These are phyloP conservation scores for Ostrea denselamellosa DNA, from an alignment of 1,140 invertebrate genomes.

Conservation along the genomic window DNA sequence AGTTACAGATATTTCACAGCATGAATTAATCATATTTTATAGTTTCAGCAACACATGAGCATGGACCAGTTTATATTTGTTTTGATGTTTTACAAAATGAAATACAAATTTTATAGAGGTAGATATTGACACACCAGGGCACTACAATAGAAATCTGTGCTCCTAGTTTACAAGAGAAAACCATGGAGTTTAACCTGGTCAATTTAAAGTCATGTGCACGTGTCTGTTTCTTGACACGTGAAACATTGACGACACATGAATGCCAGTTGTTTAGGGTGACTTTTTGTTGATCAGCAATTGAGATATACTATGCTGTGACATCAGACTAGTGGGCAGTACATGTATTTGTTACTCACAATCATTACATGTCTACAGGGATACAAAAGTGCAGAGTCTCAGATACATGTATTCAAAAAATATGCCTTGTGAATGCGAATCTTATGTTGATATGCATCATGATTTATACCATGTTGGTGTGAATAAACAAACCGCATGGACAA, in stretches of 20 bases:
- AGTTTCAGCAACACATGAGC: background rate
- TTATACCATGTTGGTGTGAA: too few relatives aligned
- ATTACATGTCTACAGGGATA: background rate
- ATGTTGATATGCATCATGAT: too few relatives aligned
- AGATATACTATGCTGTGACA: background rate
- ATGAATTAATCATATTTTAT: background rate
- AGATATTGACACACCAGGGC: conserved; percentile 1
- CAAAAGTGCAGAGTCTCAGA: background rate
- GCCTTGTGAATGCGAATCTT: too few relatives aligned
- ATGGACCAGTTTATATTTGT: background rate
- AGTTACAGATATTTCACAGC: background rate
- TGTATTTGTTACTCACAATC: background rate
- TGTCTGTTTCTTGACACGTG: background rate
- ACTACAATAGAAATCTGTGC: background rate
- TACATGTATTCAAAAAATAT: background rate
- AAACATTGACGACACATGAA: background rate
- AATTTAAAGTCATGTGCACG: background rate
- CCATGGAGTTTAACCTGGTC: background rate
- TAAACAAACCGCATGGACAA: background rate
- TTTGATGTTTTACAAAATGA: too few relatives aligned
- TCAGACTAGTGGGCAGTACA: background rate
- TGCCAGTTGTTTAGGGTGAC: background rate
- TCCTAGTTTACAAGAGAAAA: background rate
- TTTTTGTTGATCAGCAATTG: background rate
- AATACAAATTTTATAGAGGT: too few relatives aligned